These are phyloP conservation scores for Drosophila niveifrons DNA, from an alignment of 2,888 invertebrate species.

Conservation along the genomic window DNA sequence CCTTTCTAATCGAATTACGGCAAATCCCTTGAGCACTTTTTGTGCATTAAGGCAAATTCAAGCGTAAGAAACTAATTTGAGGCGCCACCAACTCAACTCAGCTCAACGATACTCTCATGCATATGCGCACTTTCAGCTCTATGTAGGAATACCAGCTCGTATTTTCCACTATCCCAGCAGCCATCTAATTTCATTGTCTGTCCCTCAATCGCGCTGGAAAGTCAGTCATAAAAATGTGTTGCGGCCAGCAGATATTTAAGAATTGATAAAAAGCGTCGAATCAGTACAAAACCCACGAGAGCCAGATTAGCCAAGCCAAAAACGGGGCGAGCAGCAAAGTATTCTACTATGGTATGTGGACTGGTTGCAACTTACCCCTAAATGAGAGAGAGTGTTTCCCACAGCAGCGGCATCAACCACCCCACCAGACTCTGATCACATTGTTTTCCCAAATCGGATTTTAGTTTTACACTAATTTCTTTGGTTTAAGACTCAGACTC, in stretches of 20 bases:
- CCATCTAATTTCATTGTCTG: slow-evolving; percentile 59
- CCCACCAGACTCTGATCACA: slow-evolving; percentile 63
- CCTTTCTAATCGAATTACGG: slow-evolving; percentile 80
- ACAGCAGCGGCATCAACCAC: slow-evolving; percentile 55
- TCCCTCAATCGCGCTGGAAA: slow-evolving; percentile 11
- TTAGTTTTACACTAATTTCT: slow-evolving; percentile 85
- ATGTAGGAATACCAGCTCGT: neutral
- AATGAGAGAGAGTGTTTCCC: slow-evolving; percentile 65
- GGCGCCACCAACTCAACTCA: slow-evolving; percentile 52
- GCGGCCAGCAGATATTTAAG: slow-evolving; percentile 70
- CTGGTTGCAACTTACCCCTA: slow-evolving; percentile 58
- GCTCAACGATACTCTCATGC: slow-evolving; percentile 61
- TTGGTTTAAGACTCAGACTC: slow-evolving; percentile 81
- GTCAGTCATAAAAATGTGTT: slow-evolving; percentile 71
- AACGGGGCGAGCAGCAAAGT: slow-evolving; percentile 21
- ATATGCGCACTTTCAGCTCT: slow-evolving; percentile 66
- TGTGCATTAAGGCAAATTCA: slow-evolving; percentile 71
- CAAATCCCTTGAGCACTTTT: slow-evolving; percentile 72
- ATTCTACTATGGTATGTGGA: slow-evolving; percentile 5
- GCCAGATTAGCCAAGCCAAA: slow-evolving; percentile 60
- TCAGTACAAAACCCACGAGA: slow-evolving; percentile 70
- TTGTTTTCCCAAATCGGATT: slow-evolving; percentile 84
- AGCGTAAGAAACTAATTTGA: slow-evolving; percentile 80
- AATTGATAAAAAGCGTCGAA: slow-evolving; percentile 75
- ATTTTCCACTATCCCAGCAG: slow-evolving; percentile 10